These are phyloP conservation scores for Furcula furcula DNA, from an alignment of 2,888 invertebrate genomes.

Conservation along the genomic window DNA sequence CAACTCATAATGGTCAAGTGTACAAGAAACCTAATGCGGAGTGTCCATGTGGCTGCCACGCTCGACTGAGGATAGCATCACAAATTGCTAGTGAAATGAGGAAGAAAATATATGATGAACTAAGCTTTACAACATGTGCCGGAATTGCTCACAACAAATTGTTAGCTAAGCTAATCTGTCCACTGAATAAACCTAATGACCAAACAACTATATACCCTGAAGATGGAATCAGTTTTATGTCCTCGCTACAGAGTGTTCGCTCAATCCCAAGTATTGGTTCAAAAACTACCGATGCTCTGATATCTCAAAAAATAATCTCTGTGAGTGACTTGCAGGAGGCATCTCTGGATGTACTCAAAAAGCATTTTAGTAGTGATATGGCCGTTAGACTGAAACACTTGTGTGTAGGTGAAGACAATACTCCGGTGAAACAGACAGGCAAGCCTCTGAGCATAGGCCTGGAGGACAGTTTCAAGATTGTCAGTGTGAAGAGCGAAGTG, in stretches of 20 bases:
- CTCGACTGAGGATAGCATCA: slow-evolving; percentile 85
- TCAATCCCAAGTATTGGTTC: slow-evolving; percentile 90
- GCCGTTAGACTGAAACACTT: slow-evolving; percentile 86
- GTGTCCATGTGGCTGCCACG: slow-evolving; percentile 89
- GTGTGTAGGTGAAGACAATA: slow-evolving; percentile 88
- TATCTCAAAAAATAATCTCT: slow-evolving; percentile 84
- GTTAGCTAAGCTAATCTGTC: slow-evolving; percentile 89
- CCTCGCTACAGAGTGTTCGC: slow-evolving; percentile 82
- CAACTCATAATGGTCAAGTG: slow-evolving; percentile 80
- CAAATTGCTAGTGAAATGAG: slow-evolving; percentile 90
- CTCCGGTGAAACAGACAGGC: slow-evolving; percentile 87
- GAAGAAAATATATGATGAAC: slow-evolving; percentile 83
- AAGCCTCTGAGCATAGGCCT: slow-evolving; percentile 90
- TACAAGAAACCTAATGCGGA: slow-evolving; percentile 78
- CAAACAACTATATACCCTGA: slow-evolving; percentile 90
- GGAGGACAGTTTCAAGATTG: slow-evolving; percentile 89
- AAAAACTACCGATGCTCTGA: slow-evolving; percentile 84
- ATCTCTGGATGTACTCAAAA: slow-evolving; percentile 80
- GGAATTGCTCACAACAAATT: slow-evolving; percentile 93
- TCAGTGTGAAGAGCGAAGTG: slow-evolving; percentile 87
- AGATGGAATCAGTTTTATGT: slow-evolving; percentile 84
- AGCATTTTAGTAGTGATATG: slow-evolving; percentile 85
- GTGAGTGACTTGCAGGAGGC: slow-evolving; percentile 86
- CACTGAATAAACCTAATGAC: slow-evolving; percentile 89
- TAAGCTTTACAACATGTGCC: slow-evolving; percentile 90